phyloP scores from a whole-genome alignment of 2,113 vertebrate genomes.

The Lynx canadensis region DNA sequence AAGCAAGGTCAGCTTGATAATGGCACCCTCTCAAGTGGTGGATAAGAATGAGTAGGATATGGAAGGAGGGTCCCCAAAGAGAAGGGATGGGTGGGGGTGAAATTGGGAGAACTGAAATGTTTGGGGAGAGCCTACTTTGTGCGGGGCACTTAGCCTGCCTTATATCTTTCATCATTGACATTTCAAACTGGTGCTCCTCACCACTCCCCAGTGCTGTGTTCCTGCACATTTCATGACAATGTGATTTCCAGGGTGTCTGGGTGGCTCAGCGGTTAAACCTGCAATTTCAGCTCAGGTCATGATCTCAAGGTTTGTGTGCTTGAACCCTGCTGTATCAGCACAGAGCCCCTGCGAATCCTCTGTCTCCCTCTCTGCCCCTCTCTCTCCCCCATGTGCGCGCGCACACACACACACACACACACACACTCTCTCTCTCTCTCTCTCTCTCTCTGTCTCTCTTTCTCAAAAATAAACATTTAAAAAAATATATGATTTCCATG shows the following conservation, averaged over 20 bases:
- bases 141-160: not conserved
- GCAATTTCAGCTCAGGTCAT: too few relatives aligned
- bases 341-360: too few relatives aligned
- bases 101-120: not conserved
- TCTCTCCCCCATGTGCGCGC: too few relatives aligned
- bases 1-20: not conserved
- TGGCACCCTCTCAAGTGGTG: not conserved
- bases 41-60: not conserved
- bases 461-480: too few relatives aligned
- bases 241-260: not conserved
- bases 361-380: too few relatives aligned
- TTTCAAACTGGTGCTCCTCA: not conserved
- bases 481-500: not conserved
- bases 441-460: too few relatives aligned
- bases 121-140: not conserved
- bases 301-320: too few relatives aligned
- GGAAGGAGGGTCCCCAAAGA: not conserved
- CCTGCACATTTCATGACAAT: not conserved
- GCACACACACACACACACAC: too few relatives aligned
- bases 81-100: rapidly evolving
- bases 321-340: too few relatives aligned
- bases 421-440: too few relatives aligned
- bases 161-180: not conserved
- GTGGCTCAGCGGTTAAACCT: too few relatives aligned
- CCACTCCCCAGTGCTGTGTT: not conserved